Base-by-base conservation (phyloP, 2,888 invertebrate genomes). In the Cancer borealis region DNA sequence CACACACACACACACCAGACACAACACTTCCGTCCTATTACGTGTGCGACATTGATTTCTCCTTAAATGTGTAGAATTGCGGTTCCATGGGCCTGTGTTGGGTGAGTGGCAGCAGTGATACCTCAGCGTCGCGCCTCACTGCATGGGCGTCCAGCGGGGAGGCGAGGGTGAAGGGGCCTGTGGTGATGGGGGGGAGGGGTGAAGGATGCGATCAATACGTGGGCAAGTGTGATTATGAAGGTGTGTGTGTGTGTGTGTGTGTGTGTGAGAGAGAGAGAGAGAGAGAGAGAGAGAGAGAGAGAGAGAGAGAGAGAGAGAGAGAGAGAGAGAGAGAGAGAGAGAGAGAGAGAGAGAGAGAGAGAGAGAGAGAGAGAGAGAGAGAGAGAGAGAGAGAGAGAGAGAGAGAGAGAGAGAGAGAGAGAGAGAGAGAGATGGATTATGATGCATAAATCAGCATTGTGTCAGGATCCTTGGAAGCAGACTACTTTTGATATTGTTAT, bases 31-130 rank as follows among this genome's bases (percentile, higher is more conserved):
- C 79, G 79, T 14, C 30, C 8, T 39, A 39, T 39, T 6, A 10
- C 79, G 10, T 79, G 79, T 30, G 26, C 30, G 12, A 14, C 79
- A 79, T 79, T 79, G 79, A 79, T 79, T 79, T 79, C 79, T 30
- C 79, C 79, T 79, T 79, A 79, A 30, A 79, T 8, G 79, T 30
- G 79, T 26, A 79, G 79, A 79, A 79, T 79, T 10, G 79, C 79
- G 79, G 26, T 79, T 79, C 79, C 79, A 79, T 30, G 30, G 79
- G 79, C 21, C 30, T 79, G 79, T 79, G 30, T 79, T 30, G 26
- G 26, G 79, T 79, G 79, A 6, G 26, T 79, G 79, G 79, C 30
- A 21, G 73, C 14, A 26, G 79, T 8, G 12, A 26, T 30, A 79
- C 79, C 79, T 79, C 79, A 30, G 79, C 30, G 79, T 79, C 10